Evolutionary conservation across 2,888 invertebrate genomes (phyloP).

Genomic region (Heliconius ismenius): DNA sequence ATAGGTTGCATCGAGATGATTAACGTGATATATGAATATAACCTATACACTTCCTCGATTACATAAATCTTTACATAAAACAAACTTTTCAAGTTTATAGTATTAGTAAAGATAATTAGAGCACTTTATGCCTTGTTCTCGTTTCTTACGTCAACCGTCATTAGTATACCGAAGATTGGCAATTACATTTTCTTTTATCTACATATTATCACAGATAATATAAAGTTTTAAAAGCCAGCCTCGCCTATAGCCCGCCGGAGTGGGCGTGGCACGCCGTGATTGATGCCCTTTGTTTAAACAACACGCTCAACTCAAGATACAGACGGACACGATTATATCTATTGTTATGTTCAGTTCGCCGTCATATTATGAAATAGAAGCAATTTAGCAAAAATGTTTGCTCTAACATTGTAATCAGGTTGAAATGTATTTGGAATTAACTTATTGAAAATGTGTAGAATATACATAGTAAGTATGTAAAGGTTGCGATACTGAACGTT

Average conservation of each 20-base stretch:
- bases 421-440: constrained; percentile 8
- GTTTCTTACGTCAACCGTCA: background rate
- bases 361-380: constrained; percentile 26
- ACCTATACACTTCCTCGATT: too few relatives aligned
- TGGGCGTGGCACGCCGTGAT: constrained; percentile 62
- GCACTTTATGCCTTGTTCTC: too few relatives aligned
- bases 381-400: constrained; percentile 27
- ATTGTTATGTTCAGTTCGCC: constrained; percentile 19
- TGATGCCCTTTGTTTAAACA: constrained; percentile 74
- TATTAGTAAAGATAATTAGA: too few relatives aligned
- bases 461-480: background rate
- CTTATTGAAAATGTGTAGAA: background rate
- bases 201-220: background rate
- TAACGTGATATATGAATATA: too few relatives aligned
- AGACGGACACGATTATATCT: constrained; percentile 30
- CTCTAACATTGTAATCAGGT: constrained; percentile 1
- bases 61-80: too few relatives aligned
- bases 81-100: too few relatives aligned
- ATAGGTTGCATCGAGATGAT: too few relatives aligned
- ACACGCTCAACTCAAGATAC: constrained; percentile 47
- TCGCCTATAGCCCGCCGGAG: constrained; percentile 52
- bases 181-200: background rate
- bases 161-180: background rate
- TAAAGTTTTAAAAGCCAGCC: background rate
- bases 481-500: background rate